Base-by-base conservation (phyloP, 1,140 invertebrate species). In the Nephila pilipes region DNA sequence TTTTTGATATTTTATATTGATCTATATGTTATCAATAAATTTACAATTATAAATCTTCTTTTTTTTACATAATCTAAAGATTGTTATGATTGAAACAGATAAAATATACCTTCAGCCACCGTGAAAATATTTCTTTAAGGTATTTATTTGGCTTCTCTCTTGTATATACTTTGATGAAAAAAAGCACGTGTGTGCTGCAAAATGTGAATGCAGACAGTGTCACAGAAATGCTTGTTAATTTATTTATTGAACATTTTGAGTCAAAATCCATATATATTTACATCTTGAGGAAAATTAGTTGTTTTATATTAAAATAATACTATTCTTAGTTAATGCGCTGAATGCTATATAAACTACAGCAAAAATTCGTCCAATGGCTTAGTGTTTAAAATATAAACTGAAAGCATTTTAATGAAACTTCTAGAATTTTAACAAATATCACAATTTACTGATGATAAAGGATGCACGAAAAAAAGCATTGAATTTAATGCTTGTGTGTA, bases 81-180 rank as follows among this genome's bases (percentile, higher is more conserved):
- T 75, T 32, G 12, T 32, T 32, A 32, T 46, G 32, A 75, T 18
- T 18, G 69, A 20, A 32, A 32, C 25, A 75, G 69, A 36, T 75
- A 75, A 75, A 75, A 75, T 75, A 75, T 75, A 75, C 29, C 32
- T n/a, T 75, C 69, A 36, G 32, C 18, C 69, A 32, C 69, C 25
- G 18, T 75, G 65, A 75, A 75, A 75, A 75, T 75, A 75, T 36
- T 32, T 46, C 46, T 46, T 46, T 75, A 32, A 25, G 69, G 29
- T 29, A 32, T 20, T 32, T 36, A 75, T 32, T 16, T 65, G 25
- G 14, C 22, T 58, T 58, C 5, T 18, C 18, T 75, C 69, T 75
- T 36, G 32, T 36, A 75, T 32, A 75, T 75, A 75, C 69, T 75
- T 75, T 75, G 69, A 75, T 75, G 29, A 75, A 32, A 36, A 75